A percentile compares a stretch with the other conserved stretches of the same genome.
Evolutionary conservation across 2,797 vertebrate species (phyloP).

Genomic region (Acropternis orthonyx): DNA sequence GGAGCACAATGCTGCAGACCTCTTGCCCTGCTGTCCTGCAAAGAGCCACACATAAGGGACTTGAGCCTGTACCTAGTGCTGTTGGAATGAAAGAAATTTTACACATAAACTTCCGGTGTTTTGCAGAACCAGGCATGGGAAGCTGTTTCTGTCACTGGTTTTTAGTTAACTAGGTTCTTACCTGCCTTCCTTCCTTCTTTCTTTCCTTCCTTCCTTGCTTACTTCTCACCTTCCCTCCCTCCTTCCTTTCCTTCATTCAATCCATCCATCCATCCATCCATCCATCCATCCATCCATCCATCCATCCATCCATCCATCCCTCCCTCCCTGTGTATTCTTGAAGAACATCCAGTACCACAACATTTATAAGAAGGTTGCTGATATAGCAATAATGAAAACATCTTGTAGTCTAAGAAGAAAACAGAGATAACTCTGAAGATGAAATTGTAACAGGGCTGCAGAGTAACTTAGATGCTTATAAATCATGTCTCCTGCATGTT

Average conservation of each 20-base stretch:
- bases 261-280: no score
- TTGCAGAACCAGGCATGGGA: not conserved
- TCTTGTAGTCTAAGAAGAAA: not conserved
- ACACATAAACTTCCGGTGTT: not conserved
- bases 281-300: no score
- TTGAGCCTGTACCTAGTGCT: not conserved
- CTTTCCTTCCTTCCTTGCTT: not conserved
- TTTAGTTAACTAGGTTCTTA: not conserved
- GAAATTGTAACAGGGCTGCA: not conserved
- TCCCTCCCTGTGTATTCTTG: not conserved
- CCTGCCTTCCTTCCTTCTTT: not conserved
- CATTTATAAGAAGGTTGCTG: not conserved
- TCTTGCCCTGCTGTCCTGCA: not conserved
- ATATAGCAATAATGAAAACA: not conserved
- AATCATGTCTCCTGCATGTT: not conserved
- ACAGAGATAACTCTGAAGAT: not conserved
- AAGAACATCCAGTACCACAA: not conserved
- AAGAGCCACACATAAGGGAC: not conserved
- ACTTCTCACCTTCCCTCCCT: not conserved
- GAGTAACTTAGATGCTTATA: not conserved
- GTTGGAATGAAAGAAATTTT: not conserved
- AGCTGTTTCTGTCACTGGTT: not conserved
- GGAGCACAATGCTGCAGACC: not conserved
- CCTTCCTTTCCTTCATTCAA: not conserved
- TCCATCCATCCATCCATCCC: no score